Base-by-base conservation (phyloP, 35 echinoderm and acorn worm genomes). In the Strongylocentrotus purpuratus region DNA sequence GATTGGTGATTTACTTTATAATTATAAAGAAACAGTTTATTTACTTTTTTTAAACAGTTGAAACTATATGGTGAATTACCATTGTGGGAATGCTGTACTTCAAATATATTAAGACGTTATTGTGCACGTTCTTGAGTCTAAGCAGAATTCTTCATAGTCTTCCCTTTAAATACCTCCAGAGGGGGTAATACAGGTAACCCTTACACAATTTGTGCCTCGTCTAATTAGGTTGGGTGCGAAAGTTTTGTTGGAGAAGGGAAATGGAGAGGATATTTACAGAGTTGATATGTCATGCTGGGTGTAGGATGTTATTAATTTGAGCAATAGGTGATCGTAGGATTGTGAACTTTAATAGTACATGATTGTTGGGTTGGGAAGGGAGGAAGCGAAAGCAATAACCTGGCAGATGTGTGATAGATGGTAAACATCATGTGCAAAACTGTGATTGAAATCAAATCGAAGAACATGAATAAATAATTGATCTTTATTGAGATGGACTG, bases 271-370 rank as follows among this genome's bases (percentile, higher is more conserved):
- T 78, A 78, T 78, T 78, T 78, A 22, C 28, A 78, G 65, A 22
- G 28, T 78, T 78, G 65, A 78, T 78, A 78, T 78, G 65, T 78
- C 65, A 78, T 78, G 65, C 65, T 78, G 65, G 65, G 18, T 78
- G 65, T 78, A 78, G 65, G 65, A 78, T 78, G 65, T 78, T n/a
- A 78, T 78, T 78, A 78, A 78, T 78, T 78, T 78, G 65, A 78
- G 65, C 28, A 78, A 31, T 78, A 8, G 65, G 65, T 14, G 65
- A 78, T 78, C 28, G 20, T 3, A 78, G 65, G 65, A n/a, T 55
- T 55, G 50, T 78, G 65, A 78, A 78, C 65, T 78, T 78, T 78
- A 78, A 78, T 78, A 78, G 65, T 78, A 22, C 65, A 78, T 78
- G 18, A 78, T 78, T 78, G 65, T 18, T 50, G 22, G 17, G 25